A percentile compares a stretch with the other conserved stretches of the same genome.
These are phyloP conservation scores for Oreochromis spilurus DNA, from an alignment of 2,113 vertebrate genomes.

Conservation along the genomic window DNA sequence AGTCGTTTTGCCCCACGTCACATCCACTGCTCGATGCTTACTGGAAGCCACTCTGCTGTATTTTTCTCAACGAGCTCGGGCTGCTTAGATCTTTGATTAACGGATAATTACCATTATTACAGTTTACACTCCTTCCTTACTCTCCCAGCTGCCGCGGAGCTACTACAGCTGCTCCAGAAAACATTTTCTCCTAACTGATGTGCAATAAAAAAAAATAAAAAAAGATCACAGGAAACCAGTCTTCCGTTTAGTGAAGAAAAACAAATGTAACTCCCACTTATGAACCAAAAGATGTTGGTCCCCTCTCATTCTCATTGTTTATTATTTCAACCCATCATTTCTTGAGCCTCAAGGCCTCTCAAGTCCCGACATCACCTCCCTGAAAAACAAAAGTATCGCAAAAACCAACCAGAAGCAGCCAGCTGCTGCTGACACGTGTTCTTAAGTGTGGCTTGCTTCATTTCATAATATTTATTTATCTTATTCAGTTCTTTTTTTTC, in stretches of 20 bases:
- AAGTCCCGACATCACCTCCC: conserved; percentile 28
- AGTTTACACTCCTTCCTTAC: not conserved
- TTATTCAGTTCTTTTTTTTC: not conserved
- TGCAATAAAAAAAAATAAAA: fast-evolving
- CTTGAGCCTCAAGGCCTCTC: not conserved
- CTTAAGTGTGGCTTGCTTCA: conserved; percentile 13
- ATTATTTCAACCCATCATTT: not conserved
- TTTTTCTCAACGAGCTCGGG: conserved; percentile 11
- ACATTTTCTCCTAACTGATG: conserved; percentile 5
- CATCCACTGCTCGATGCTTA: not conserved
- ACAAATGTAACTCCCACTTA: not conserved
- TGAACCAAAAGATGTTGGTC: not conserved
- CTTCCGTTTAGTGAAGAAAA: not conserved
- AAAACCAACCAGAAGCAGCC: not conserved
- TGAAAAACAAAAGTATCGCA: not conserved
- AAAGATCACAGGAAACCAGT: conserved; percentile 3
- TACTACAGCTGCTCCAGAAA: not conserved
- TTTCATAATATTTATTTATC: conserved; percentile 57
- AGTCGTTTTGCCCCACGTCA: not conserved
- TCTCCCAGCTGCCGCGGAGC: not conserved
- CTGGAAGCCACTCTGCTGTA: not conserved
- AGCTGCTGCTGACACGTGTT: not conserved
- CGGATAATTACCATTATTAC: conserved; percentile 16
- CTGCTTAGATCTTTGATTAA: not conserved
- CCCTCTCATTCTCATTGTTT: not conserved